Percentiles rank a stretch among this genome's conserved stretches.
These are phyloP conservation scores for Clarias fuscus DNA, from an alignment of 2,797 vertebrate genomes.

Conservation along the genomic window DNA sequence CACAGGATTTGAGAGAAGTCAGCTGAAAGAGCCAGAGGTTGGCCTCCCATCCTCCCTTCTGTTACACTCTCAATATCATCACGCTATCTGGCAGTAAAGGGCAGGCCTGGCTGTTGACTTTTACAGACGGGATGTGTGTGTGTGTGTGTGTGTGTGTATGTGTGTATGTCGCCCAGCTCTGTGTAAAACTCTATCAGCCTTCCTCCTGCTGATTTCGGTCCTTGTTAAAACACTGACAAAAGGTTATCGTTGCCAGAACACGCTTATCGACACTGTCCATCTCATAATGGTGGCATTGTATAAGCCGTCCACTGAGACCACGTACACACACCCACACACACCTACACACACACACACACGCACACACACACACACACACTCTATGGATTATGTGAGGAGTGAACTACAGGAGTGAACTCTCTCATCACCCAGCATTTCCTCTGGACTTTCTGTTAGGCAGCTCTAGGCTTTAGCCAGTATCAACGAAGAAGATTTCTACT, in stretches of 20 bases:
- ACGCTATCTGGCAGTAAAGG: slow-evolving; percentile 34
- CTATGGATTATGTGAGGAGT: not conserved
- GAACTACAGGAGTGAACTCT: slow-evolving; percentile 7
- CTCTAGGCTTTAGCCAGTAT: slow-evolving; percentile 40
- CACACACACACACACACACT: not conserved
- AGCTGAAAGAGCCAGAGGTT: slow-evolving; percentile 26
- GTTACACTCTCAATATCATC: slow-evolving; percentile 38
- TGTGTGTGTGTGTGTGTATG: slow-evolving; percentile 44
- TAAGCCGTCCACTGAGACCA: slow-evolving; percentile 34
- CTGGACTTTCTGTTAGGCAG: slow-evolving; percentile 23
- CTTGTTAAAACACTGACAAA: slow-evolving; percentile 39
- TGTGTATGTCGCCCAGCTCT: slow-evolving; percentile 37
- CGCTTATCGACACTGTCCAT: slow-evolving; percentile 51
- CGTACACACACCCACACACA: slow-evolving; percentile 39
- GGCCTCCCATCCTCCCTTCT: not conserved
- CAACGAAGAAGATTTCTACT: slow-evolving; percentile 44
- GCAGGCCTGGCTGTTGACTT: slow-evolving; percentile 25
- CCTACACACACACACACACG: slow-evolving; percentile 35
- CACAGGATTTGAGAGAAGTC: slow-evolving; percentile 17
- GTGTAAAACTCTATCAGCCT: slow-evolving; percentile 38
- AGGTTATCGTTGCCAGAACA: slow-evolving; percentile 48
- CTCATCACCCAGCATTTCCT: slow-evolving; percentile 8
- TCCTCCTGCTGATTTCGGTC: slow-evolving; percentile 40
- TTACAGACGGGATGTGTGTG: slow-evolving; percentile 41
- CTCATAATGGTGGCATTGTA: slow-evolving; percentile 36